Evolutionary conservation across 2,113 vertebrate genomes (phyloP).

Genomic region (Phalacrocorax carbo): DNA sequence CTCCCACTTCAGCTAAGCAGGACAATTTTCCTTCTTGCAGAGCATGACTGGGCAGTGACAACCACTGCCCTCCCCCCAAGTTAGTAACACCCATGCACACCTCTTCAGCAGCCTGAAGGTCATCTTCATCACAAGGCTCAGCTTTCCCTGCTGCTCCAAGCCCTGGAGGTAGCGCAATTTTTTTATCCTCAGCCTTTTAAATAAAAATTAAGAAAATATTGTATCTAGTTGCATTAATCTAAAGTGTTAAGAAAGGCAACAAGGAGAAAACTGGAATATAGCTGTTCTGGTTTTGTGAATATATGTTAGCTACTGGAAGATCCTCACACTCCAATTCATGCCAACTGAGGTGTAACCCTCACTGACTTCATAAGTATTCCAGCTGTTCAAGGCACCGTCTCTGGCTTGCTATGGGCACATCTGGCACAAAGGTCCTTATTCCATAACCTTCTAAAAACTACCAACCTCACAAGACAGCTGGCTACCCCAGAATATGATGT

Average conservation of each 20-base stretch:
- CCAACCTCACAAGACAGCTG: background rate
- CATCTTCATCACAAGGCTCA: conserved; percentile 83
- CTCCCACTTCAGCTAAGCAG: background rate
- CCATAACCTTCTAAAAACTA: background rate
- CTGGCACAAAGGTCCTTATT: background rate
- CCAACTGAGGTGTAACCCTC: background rate
- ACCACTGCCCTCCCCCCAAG: background rate
- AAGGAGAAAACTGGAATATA: background rate
- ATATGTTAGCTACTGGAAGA: background rate
- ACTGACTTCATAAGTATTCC: background rate
- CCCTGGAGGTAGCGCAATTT: conserved; percentile 59
- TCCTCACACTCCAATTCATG: background rate
- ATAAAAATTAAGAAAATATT: background rate
- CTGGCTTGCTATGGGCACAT: background rate
- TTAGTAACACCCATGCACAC: conserved; percentile 62
- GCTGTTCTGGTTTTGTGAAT: background rate
- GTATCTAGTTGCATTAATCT: background rate
- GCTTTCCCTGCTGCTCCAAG: conserved; percentile 69
- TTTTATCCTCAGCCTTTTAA: conserved; percentile 82
- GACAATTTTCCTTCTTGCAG: background rate
- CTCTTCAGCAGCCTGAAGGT: conserved; percentile 90
- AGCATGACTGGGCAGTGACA: background rate
- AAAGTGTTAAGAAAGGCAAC: background rate
- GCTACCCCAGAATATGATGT: background rate
- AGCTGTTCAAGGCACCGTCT: background rate